Percentiles rank a stretch among this genome's conserved stretches.
Evolutionary conservation across 1,140 invertebrate genomes (phyloP).

Genomic region (Sycobia sp.): DNA sequence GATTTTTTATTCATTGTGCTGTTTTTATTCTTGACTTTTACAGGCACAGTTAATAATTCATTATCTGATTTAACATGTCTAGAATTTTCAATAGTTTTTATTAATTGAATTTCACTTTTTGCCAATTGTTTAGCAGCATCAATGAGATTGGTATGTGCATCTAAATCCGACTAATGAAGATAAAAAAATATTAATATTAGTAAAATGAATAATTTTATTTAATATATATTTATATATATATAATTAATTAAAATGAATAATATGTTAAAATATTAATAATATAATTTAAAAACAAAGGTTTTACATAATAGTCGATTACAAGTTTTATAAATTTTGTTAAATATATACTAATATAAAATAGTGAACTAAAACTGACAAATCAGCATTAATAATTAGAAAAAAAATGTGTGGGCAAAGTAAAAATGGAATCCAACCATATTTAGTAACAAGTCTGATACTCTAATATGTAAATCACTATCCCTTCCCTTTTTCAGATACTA

Average conservation of each 20-base stretch:
- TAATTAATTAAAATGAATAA: not conserved
- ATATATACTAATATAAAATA: not conserved
- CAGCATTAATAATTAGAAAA: not conserved
- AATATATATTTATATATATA: not conserved
- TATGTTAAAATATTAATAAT: not conserved
- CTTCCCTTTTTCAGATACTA: not conserved
- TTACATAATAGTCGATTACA: not conserved
- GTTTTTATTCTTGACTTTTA: constrained; percentile 28
- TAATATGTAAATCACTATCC: constrained; percentile 9
- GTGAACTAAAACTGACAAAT: not conserved
- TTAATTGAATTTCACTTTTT: constrained; percentile 52
- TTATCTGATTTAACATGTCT: constrained; percentile 29
- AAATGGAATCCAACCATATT: constrained; percentile 15
- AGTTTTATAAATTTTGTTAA: not conserved
- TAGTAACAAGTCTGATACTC: constrained; percentile 25
- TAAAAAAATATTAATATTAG: constrained; percentile 32
- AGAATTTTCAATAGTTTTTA: constrained; percentile 50
- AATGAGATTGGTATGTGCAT: constrained; percentile 42
- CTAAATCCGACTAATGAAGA: constrained; percentile 44
- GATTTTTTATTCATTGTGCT: constrained; percentile 33
- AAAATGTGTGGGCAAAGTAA: not conserved
- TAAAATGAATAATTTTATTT: not conserved
- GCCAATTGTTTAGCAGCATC: constrained; percentile 52
- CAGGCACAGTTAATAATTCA: constrained; percentile 33
- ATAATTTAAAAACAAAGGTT: not conserved